phyloP scores from a whole-genome alignment of 2,113 vertebrate genomes.

The Chrysochloris asiatica region DNA sequence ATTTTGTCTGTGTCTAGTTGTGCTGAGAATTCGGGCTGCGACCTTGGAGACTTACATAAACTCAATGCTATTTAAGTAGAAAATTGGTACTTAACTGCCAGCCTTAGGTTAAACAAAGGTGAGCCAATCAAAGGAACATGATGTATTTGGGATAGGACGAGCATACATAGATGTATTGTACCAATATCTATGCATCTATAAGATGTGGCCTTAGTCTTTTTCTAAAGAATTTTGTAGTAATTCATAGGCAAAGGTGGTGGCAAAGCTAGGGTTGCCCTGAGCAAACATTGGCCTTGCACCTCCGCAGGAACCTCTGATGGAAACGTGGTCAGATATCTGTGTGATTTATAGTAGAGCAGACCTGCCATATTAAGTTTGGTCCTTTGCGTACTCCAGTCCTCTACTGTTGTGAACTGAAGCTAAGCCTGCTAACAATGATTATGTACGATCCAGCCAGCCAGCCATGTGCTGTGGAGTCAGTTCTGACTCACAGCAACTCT shows the following conservation, averaged over 20 bases:
- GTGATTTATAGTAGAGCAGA: neutral
- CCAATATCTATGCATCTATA: neutral
- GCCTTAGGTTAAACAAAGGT: neutral
- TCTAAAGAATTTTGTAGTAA: neutral
- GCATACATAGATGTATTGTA: neutral
- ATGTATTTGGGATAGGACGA: neutral
- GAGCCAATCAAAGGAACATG: neutral
- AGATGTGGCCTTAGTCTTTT: neutral
- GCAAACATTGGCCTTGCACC: neutral
- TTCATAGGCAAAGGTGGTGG: neutral
- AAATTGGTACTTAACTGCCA: no score
- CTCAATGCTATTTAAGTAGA: neutral
- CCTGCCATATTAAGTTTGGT: neutral
- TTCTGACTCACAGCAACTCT: no score
- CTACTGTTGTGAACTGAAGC: neutral
- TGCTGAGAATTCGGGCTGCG: neutral
- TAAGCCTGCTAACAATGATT: neutral
- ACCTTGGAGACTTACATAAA: neutral
- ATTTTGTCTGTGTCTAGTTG: neutral
- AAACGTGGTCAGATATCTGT: neutral
- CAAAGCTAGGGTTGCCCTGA: neutral
- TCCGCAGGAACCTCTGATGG: neutral
- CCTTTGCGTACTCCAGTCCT: neutral
- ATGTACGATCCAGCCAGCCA: no score
- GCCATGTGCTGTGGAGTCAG: no score